These are phyloP conservation scores for Rhombomys opimus DNA, from an alignment of 2,113 vertebrate genomes.

Conservation along the genomic window DNA sequence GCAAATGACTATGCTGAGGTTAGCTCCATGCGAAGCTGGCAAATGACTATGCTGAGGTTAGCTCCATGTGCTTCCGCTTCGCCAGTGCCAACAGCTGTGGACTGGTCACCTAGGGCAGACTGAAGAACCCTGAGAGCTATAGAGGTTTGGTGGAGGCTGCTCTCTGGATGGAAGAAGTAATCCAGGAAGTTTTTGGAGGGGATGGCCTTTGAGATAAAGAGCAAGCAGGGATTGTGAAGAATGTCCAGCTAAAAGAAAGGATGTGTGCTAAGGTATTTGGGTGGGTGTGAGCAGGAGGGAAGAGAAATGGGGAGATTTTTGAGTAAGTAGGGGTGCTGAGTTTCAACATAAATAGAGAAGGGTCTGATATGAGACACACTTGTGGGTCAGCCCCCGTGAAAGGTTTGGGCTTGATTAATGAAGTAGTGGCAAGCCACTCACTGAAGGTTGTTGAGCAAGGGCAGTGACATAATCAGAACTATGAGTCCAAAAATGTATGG, in stretches of 20 bases:
- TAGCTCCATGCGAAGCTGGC: background rate
- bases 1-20: background rate
- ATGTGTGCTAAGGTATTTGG: background rate
- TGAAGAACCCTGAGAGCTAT: background rate
- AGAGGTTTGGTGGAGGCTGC: background rate
- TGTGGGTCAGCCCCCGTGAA: background rate
- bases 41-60: background rate
- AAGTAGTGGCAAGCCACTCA: background rate
- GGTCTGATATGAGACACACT: background rate
- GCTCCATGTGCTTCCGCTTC: background rate
- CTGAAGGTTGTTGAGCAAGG: background rate
- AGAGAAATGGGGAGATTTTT: background rate
- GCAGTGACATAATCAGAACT: background rate
- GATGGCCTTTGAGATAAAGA: constrained; percentile 14
- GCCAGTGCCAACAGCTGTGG: background rate
- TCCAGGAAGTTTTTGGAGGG: background rate
- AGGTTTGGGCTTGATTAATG: background rate
- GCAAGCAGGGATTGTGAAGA: background rate
- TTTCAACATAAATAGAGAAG: background rate
- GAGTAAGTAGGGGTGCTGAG: background rate
- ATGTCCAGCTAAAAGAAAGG: background rate
- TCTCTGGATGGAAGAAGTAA: background rate
- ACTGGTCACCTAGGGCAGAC: background rate
- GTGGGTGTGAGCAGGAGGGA: background rate
- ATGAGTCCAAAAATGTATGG: background rate